Base-by-base conservation (phyloP, 37 sponge, comb jelly and placozoan genomes). In the Axinella damicornis region DNA sequence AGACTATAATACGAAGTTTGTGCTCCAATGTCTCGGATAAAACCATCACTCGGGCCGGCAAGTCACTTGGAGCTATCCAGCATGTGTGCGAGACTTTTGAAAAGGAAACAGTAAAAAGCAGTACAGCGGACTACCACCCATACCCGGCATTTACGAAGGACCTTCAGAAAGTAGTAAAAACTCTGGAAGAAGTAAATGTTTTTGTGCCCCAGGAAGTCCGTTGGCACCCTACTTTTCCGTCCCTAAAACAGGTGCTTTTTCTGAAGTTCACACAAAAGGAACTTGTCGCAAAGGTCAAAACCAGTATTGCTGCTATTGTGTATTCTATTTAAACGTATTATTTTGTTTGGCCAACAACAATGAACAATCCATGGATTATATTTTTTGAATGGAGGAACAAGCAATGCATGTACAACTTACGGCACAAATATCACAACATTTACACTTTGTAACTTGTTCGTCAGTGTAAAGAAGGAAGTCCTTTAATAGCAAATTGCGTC, bases 371-470 rank as follows among this genome's bases (percentile, higher is more conserved):
- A n/a, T n/a, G 6, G 69, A 5, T 5, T 14, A 32, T 35, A 24
- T 34, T 5, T 13, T 22, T 24, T 65, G 13, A 27, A 33, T 18
- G 2, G 20, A 4, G 35, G 2, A 19, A 68, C 20, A 53, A 57
- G 38, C 53, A 80, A 4, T 80, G 9, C 46, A 46, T 46, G 46
- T 66, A 65, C 85, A 84, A 32, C 18, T 36, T 19, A 4, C 5
- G 18, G 36, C 52, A 84, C 85, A 75, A 16, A 84, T 24, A 66
- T 84, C 85, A 74, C 85, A 84, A 54, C 85, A 84, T 14, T n/a
- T n/a, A n/a, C n/a, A n/a, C n/a, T n/a, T n/a, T n/a, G n/a, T n/a
- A n/a, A n/a, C n/a, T n/a, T n/a, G n/a, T 46, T 46, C 46, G 9
- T 46, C 46, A 46, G 46, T 9, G 9, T 46, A 46, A 12, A 46